Evolutionary conservation across 2,113 vertebrate species (phyloP), one percentile per base, ranked within the genome.

Genomic region (Rhombomys opimus): DNA sequence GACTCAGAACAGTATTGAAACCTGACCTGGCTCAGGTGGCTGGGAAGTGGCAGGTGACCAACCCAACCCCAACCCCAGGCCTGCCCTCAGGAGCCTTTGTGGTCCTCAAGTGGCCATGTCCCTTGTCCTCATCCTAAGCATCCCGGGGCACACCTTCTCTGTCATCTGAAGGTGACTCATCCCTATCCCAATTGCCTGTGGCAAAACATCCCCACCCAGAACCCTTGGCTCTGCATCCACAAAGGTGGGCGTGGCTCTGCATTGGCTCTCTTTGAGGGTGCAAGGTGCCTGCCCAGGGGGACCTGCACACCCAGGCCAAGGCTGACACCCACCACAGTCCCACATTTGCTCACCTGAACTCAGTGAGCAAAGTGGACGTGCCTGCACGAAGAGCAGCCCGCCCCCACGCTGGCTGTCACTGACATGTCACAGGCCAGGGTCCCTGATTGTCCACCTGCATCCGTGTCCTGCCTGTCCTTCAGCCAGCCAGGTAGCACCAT

Each of bases 231-330:
- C 41, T 13, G 8, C 30, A 70, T 25, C 38, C 65, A 17, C 35
- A 86, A n/a, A 68, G 70, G 30, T 68, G 23, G 85, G 9, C 2
- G 25, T 14, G 52, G 52, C n/a, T 80, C 61, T 35, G 20, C 32
- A 25, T 12, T n/a, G 5, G 46, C n/a, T 25, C 65, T 25, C 32
- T 52, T 54, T 20, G 20, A 72, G 22, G 46, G 22, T 72, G 1
- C 68, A 68, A 46, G 67, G 88, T 38, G 1, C 78, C 84, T 68
- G 84, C 61, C 52, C 59, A 46, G 54, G 25, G 30, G 41, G 73
- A 82, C 4, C 38, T 3, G 10, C 46, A n/a, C 27, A 38, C 41
- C 0, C 0, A 8, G 20, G 14, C 1, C 35, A 25, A 1, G 11
- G 46, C 59, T 14, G 75, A 27, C 1, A 35, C 35, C 4, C 46